phyloP scores from a whole-genome alignment of 35 echinoderm and acorn worm species.

The Stichopus chloronotus region DNA sequence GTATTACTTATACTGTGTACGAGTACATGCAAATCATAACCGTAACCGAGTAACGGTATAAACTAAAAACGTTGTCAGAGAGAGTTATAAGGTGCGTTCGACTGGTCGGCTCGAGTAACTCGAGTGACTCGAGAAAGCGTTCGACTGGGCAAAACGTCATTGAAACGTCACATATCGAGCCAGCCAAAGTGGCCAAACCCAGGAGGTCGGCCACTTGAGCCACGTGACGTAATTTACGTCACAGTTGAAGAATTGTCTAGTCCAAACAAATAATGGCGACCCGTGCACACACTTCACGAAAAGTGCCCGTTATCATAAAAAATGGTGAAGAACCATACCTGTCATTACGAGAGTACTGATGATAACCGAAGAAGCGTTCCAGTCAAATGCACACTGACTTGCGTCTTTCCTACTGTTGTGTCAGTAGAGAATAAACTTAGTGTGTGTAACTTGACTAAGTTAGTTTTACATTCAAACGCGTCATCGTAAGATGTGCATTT shows the following conservation, averaged over 20 bases:
- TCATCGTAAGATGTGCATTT: too few relatives aligned
- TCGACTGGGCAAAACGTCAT: slow-evolving; percentile 4
- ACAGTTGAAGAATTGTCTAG: not conserved
- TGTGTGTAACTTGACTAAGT: too few relatives aligned
- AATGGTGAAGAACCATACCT: too few relatives aligned
- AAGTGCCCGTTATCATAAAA: too few relatives aligned
- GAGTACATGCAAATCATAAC: not conserved
- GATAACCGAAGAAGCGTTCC: too few relatives aligned
- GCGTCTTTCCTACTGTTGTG: too few relatives aligned
- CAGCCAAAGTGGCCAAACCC: not conserved
- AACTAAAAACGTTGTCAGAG: not conserved
- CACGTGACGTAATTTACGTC: slow-evolving; percentile 23
- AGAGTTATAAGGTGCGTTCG: not conserved
- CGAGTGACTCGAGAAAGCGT: slow-evolving; percentile 4
- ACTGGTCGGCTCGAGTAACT: slow-evolving; percentile 9
- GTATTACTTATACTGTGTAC: not conserved
- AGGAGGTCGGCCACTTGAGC: slow-evolving; percentile 26
- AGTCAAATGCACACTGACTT: too few relatives aligned
- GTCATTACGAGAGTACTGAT: too few relatives aligned
- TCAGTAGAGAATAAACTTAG: too few relatives aligned
- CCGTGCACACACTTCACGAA: not conserved
- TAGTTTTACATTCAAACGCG: too few relatives aligned
- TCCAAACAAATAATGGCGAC: not conserved
- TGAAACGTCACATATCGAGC: slow-evolving; percentile 30
- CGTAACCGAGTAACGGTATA: not conserved